Conservation (phyloP, 2,888 invertebrate species). For the Chydorus sphaericus region DNA sequence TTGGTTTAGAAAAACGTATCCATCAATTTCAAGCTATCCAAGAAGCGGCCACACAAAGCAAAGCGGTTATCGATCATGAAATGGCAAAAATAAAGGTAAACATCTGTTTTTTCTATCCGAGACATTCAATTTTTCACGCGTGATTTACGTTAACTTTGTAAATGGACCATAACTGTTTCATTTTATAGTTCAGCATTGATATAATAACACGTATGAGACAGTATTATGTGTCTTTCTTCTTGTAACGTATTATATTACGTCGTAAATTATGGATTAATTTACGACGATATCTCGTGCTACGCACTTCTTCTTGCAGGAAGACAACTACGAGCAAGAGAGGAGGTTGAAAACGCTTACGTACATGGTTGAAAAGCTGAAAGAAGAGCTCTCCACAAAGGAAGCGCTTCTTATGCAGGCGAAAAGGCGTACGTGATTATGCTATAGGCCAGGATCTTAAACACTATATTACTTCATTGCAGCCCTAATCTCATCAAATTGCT, state of each 20-base stretch:
- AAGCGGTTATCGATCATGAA: not conserved
- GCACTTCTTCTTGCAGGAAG: not conserved
- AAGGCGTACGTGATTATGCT: not conserved
- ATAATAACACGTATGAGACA: no score
- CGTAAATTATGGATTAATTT: no score
- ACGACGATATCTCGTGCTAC: not conserved
- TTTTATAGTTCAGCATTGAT: no score
- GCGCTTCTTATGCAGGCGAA: not conserved
- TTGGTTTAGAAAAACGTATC: not conserved
- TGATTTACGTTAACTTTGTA: no score
- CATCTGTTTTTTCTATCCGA: not conserved
- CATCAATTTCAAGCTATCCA: not conserved
- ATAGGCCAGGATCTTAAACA: not conserved
- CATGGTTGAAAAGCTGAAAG: conserved; percentile 9
- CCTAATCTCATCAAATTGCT: not conserved
- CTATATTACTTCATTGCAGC: not conserved
- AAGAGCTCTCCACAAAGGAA: conserved; percentile 1
- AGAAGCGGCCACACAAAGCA: not conserved
- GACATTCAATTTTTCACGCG: no score
- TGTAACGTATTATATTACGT: no score
- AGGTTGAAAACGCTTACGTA: not conserved
- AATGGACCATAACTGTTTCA: no score
- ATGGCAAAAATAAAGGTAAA: conserved; percentile 8
- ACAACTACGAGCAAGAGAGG: conserved; percentile 6
- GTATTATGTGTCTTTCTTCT: no score